A percentile compares a stretch with the other conserved stretches of the same genome.
phyloP scores from a whole-genome alignment of 1,140 invertebrate species.

The Drosophila orena region DNA sequence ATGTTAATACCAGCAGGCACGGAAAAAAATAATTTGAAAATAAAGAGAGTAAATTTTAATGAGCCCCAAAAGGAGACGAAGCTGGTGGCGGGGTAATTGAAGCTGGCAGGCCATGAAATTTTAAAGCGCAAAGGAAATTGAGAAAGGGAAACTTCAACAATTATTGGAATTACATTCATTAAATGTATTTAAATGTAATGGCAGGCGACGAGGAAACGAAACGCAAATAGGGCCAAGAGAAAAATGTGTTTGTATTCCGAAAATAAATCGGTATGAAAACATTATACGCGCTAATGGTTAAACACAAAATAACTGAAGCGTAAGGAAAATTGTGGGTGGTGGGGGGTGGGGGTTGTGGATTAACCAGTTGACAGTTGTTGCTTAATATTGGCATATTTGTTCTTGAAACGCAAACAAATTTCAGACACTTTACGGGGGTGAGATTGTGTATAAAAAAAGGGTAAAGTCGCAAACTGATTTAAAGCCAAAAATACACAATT shows the following conservation, averaged over 20 bases:
- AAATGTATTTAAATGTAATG: constrained; percentile 46
- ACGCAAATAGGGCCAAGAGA: constrained; percentile 4
- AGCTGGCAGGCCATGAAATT: constrained; percentile 42
- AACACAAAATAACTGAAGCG: constrained; percentile 30
- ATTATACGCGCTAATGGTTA: constrained; percentile 39
- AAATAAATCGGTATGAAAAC: constrained; percentile 35
- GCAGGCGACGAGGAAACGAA: constrained; percentile 6
- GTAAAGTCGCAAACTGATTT: too few species aligned
- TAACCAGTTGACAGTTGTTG: constrained; percentile 30
- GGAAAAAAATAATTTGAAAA: constrained; percentile 13
- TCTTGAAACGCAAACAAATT: constrained; percentile 1
- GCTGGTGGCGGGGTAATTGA: constrained; percentile 25
- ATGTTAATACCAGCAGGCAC: constrained; percentile 39
- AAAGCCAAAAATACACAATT: too few species aligned
- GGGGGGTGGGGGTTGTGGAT: too few species aligned
- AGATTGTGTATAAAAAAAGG: too few species aligned
- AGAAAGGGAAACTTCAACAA: constrained; percentile 34
- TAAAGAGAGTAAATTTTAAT: constrained; percentile 62
- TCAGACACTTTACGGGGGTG: background rate
- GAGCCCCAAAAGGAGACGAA: constrained; percentile 31
- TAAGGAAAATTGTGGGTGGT: background rate
- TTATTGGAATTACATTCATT: constrained; percentile 50
- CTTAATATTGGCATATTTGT: constrained; percentile 11
- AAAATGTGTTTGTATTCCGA: background rate
- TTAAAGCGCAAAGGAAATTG: constrained; percentile 13